Base-by-base conservation (phyloP, 1,140 invertebrate genomes). In the Pissodes strobi region DNA sequence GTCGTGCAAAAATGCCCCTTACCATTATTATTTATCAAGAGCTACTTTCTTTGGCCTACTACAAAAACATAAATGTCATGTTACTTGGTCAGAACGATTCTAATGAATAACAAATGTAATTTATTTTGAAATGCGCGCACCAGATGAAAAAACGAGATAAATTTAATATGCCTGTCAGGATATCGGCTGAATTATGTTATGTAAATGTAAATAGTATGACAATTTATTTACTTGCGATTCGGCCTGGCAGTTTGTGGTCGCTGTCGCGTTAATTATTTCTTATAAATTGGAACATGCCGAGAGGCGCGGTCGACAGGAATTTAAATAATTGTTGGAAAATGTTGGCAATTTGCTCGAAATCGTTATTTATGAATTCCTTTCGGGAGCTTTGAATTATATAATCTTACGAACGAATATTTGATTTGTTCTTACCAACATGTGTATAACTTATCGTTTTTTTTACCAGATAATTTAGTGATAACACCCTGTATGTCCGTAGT, bases 91-190 rank as follows among this genome's bases (percentile, higher is more conserved):
- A 18, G 30, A 21, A 18, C 21, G 18, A 41, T 41, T 56, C 38
- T 56, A 56, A 56, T 56, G 53, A 56, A 56, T 56, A 56, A 43
- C 53, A 56, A 56, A 56, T 56, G 53, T 56, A 56, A 56, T 56
- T 56, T 56, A 56, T 56, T 56, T 56, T 43, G 53, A 56, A 41
- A 56, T 43, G 39, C 37, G 53, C 18, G 21, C 38, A 43, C 18
- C 12, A 37, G 38, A 56, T 43, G 38, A 56, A 56, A 56, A 56
- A 56, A 25, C 17, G 27, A 56, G 53, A 56, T 56, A 41, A 56
- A 43, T 56, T 56, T 56, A 56, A 56, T 43, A 56, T 15, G 53
- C 8, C 38, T 56, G 53, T 56, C 53, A 41, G 37, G 37, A 43
- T 43, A 43, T 56, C 37, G 37, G 53, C 37, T 56, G 37, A 56